Conservation (phyloP, 2,113 vertebrate genomes). For the Varanus komodoensis region DNA sequence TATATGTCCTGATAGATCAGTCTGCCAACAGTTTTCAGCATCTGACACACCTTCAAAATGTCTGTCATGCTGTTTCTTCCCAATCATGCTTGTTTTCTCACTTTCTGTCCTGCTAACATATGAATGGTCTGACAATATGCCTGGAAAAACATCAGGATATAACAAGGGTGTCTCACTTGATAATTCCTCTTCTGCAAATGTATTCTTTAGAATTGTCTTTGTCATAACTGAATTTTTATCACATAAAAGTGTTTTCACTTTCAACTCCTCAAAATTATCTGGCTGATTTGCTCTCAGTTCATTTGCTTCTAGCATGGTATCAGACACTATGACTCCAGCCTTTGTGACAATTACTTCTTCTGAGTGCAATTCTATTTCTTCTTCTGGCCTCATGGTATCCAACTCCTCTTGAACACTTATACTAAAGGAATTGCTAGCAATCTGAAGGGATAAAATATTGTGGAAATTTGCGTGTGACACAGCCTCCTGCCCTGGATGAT, state of each 20-base stretch:
- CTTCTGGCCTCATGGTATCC: conserved; percentile 56
- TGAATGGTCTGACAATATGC: conserved; percentile 45
- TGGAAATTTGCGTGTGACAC: conserved; percentile 5
- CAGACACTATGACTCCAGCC: conserved; percentile 42
- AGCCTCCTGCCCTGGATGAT: conserved; percentile 82
- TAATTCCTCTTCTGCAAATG: conserved; percentile 46
- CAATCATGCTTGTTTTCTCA: conserved; percentile 59
- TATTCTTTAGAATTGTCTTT: conserved; percentile 24
- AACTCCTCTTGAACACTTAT: not conserved
- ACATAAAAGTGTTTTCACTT: not conserved
- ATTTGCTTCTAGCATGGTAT: conserved; percentile 54
- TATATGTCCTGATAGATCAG: conserved; percentile 25
- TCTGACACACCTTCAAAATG: conserved; percentile 52
- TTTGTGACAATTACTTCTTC: conserved; percentile 49
- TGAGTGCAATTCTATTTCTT: conserved; percentile 38
- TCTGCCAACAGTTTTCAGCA: conserved; percentile 51
- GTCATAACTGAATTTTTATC: conserved; percentile 25
- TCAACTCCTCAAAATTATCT: not conserved
- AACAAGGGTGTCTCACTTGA: conserved; percentile 52
- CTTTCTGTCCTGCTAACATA: conserved; percentile 56
- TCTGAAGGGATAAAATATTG: conserved; percentile 43
- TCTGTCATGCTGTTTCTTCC: conserved; percentile 43
- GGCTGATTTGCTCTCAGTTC: not conserved
- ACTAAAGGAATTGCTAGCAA: conserved; percentile 22
- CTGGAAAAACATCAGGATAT: conserved; percentile 57